Evolutionary conservation across 1,140 invertebrate genomes (phyloP).

Genomic region (Aethina tumida): DNA sequence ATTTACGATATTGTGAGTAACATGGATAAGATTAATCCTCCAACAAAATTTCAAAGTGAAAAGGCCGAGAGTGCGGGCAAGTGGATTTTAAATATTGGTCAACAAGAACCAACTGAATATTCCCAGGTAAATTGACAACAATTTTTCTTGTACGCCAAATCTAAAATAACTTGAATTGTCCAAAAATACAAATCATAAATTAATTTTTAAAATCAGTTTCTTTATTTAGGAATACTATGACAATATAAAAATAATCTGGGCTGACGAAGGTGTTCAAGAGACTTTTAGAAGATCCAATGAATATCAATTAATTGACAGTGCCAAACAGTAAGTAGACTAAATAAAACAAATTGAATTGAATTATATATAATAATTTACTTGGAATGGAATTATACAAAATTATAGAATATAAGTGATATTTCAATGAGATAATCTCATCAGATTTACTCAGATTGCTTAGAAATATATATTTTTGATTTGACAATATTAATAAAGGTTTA

Average conservation of each 20-base stretch:
- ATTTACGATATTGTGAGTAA: slow-evolving; percentile 51
- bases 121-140: slow-evolving; percentile 38
- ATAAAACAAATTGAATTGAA: slow-evolving; percentile 11
- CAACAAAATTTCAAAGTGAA: slow-evolving; percentile 39
- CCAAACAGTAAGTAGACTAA: slow-evolving; percentile 69
- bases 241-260: slow-evolving; percentile 50
- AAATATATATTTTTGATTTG: no score
- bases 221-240: slow-evolving; percentile 55
- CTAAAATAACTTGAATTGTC: background rate
- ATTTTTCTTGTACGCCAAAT: background rate
- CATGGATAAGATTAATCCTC: slow-evolving; percentile 40
- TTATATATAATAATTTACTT: no score
- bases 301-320: slow-evolving; percentile 70
- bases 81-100: slow-evolving; percentile 44
- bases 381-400: no score
- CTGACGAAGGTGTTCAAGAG: slow-evolving; percentile 56
- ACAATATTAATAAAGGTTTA: no score
- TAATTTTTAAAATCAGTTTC: slow-evolving; percentile 1
- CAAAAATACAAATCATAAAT: background rate
- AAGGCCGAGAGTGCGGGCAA: slow-evolving; percentile 41
- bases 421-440: no score
- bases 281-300: slow-evolving; percentile 64
- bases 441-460: no score
- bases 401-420: no score
- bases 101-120: slow-evolving; percentile 40